Percentiles rank a stretch among this genome's conserved stretches.
These are phyloP conservation scores for Cosmia pyralina DNA, from an alignment of 2,888 invertebrate species.

Conservation along the genomic window DNA sequence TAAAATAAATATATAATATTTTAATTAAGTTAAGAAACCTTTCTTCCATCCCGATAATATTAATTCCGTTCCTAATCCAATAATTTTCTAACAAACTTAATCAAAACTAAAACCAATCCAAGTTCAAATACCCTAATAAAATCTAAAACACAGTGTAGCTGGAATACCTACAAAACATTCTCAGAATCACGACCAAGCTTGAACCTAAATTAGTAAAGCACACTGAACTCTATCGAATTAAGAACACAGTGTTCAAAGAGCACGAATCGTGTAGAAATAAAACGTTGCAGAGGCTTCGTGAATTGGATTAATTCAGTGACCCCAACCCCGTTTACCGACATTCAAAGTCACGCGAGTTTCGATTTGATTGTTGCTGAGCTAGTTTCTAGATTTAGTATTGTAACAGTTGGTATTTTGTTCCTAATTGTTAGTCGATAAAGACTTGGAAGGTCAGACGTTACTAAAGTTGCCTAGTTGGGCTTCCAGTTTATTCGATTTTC, in stretches of 20 bases:
- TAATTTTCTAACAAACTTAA: constrained; percentile 35
- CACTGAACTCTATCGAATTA: constrained; percentile 60
- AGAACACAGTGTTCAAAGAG: constrained; percentile 57
- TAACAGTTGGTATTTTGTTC: constrained; percentile 17
- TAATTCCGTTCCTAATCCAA: constrained; percentile 13
- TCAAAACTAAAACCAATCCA: constrained; percentile 41
- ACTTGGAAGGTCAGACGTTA: constrained; percentile 22
- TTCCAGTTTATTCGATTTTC: constrained; percentile 9
- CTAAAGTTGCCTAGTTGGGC: constrained; percentile 9
- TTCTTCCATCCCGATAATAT: neutral
- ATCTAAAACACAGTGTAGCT: constrained; percentile 29
- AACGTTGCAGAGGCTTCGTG: constrained; percentile 75
- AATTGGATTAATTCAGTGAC: constrained; percentile 78
- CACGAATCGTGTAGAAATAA: constrained; percentile 62
- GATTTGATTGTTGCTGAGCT: constrained; percentile 58
- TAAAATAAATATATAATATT: too few relatives aligned
- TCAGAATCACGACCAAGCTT: constrained; percentile 40
- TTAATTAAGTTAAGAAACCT: constrained; percentile 16
- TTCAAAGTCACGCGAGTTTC: constrained; percentile 75
- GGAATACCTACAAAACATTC: constrained; percentile 35
- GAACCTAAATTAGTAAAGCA: constrained; percentile 52
- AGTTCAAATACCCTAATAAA: constrained; percentile 40
- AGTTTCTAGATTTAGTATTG: constrained; percentile 28
- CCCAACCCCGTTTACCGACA: constrained; percentile 77
- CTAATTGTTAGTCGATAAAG: constrained; percentile 27